Base-by-base conservation (phyloP, 2,888 invertebrate species). In the Scotopteryx bipunctaria region DNA sequence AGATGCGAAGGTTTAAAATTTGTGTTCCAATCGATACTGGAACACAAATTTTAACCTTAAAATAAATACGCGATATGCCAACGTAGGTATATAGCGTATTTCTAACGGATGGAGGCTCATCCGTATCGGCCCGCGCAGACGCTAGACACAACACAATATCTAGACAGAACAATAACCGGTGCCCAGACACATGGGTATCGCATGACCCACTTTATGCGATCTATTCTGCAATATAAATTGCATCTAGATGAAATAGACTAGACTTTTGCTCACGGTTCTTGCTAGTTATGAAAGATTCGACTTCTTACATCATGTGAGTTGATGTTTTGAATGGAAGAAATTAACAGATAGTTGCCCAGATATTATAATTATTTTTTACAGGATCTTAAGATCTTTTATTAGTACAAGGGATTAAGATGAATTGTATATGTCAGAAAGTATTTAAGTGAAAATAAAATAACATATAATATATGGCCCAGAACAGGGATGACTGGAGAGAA, bases 151-250 rank as follows among this genome's bases (percentile, higher is more conserved):
- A 9, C 29, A 37, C 25, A 13, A 41, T 29, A 36, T 36, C 47
- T 35, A 35, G 29, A 31, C 25, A 32, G 14, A 21, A 17, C 32
- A 27, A 31, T 44, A 38, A 33, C 37, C 37, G 25, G 27, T n/a
- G n/a, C n/a, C n/a, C n/a, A 44, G 50, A 40, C 32, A 50, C 29
- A 25, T 19, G 41, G 15, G 16, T 36, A 42, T 44, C 32, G 40
- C 8, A 27, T 45, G 44, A 45, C 44, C 51, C 35, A 51, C 33
- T 35, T 45, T 32, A n/a, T 31, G 21, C 37, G 17, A 49, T 37
- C 35, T 35, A 21, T 36, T 41, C 35, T 48, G 48, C 48, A 16
- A 36, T 41, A 44, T 35, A 37, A 19, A 49, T 43, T 49, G 32
- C 31, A 49, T 50, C 41, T 42, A 37, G 47, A 38, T 40, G 14